Conservation (phyloP, 2,113 vertebrate genomes). For the Tauraco erythrolophus region DNA sequence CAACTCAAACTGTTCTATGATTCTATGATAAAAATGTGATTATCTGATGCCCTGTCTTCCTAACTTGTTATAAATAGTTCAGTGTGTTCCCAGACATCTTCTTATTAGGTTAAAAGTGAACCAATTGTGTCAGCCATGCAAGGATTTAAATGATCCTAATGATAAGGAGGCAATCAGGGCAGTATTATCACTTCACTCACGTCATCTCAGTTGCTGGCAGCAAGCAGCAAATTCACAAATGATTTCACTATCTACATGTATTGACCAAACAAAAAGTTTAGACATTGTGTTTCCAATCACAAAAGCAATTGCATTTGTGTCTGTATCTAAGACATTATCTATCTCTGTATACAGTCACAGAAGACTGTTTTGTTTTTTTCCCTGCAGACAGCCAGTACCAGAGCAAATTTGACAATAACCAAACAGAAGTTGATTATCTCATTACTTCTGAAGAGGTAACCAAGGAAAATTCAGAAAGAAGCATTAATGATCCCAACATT, state of each 20-base stretch:
- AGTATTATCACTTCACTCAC: neutral
- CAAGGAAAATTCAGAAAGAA: neutral
- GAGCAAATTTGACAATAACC: constrained; percentile 55
- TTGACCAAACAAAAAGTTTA: neutral
- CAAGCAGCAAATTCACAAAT: neutral
- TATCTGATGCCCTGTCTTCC: neutral
- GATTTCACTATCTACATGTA: neutral
- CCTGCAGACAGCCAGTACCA: constrained; percentile 66
- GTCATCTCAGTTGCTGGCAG: neutral
- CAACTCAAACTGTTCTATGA: too few species aligned
- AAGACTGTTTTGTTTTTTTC: neutral
- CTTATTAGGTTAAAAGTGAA: neutral
- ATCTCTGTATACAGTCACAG: neutral
- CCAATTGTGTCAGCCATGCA: neutral
- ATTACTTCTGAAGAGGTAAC: constrained; percentile 76
- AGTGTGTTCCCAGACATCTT: neutral
- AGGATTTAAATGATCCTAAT: neutral
- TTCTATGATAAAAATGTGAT: neutral
- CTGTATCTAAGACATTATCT: neutral
- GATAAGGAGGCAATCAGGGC: neutral
- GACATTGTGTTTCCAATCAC: neutral
- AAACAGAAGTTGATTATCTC: constrained; percentile 74
- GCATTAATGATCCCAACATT: neutral
- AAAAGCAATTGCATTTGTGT: neutral
- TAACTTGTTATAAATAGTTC: neutral